phyloP scores from a whole-genome alignment of 2,888 invertebrate species.

The Epinotia bilunana region DNA sequence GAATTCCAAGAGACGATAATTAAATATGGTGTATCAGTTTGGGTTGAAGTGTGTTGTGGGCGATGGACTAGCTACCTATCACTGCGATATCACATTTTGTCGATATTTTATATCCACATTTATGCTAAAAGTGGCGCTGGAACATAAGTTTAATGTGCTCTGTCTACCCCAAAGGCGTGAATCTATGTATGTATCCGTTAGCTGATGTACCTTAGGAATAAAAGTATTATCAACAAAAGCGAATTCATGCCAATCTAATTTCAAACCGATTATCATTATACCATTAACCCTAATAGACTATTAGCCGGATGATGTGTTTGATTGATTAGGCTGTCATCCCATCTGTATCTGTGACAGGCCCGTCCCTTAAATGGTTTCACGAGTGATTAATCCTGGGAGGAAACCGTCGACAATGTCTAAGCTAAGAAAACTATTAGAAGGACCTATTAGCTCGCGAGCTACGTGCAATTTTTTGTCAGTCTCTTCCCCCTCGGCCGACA shows the following conservation, averaged over 20 bases:
- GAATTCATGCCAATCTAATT: not conserved
- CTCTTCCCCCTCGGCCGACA: too few species aligned
- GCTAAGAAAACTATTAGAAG: constrained; percentile 1
- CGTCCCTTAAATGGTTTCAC: constrained; percentile 11
- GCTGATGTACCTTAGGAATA: too few species aligned
- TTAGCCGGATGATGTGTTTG: constrained; percentile 3
- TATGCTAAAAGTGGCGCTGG: too few species aligned
- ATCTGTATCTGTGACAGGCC: constrained; percentile 5
- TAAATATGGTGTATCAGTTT: too few species aligned
- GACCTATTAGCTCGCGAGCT: not conserved
- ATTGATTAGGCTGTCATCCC: constrained; percentile 35
- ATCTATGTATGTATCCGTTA: too few species aligned
- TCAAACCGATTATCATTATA: not conserved
- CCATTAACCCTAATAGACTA: constrained; percentile 27
- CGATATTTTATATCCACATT: too few species aligned
- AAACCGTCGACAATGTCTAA: not conserved
- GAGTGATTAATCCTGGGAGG: not conserved
- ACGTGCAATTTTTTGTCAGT: not conserved
- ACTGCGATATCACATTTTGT: too few species aligned
- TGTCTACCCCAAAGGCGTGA: too few species aligned
- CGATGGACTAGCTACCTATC: too few species aligned
- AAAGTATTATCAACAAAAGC: not conserved
- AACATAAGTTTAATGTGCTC: too few species aligned
- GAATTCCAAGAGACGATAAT: too few species aligned
- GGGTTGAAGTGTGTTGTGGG: too few species aligned